Evolutionary conservation across 2,888 invertebrate genomes (phyloP).

Genomic region (Pristionchus japonicus): DNA sequence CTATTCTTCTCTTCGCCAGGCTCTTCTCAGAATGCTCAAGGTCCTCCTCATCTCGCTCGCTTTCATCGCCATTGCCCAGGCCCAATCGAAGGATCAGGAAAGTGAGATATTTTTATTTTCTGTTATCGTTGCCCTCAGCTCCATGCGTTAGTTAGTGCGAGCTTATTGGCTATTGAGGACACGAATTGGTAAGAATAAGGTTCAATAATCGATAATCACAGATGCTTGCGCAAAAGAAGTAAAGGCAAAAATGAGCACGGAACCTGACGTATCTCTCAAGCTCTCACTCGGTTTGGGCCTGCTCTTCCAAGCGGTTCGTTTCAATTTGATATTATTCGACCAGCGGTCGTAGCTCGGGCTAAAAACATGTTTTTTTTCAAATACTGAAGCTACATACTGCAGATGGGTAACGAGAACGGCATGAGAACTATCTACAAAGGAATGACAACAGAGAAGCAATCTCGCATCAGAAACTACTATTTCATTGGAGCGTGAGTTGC

Average conservation of each 20-base stretch:
- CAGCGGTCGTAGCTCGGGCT: too few relatives aligned
- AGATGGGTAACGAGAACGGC: not conserved
- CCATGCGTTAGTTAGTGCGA: too few relatives aligned
- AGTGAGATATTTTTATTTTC: not conserved
- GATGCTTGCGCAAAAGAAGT: not conserved
- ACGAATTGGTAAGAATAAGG: not conserved
- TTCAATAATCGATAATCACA: not conserved
- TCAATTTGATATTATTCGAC: too few relatives aligned
- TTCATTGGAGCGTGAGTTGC: not conserved
- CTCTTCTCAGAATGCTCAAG: not conserved
- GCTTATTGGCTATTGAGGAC: not conserved
- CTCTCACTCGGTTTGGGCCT: not conserved
- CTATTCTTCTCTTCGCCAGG: too few relatives aligned
- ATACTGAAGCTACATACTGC: not conserved
- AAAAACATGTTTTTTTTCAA: not conserved
- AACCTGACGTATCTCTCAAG: not conserved
- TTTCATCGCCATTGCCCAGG: not conserved
- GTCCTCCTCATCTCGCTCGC: not conserved
- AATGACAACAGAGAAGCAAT: not conserved
- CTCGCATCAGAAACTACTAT: not conserved
- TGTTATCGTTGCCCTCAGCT: too few relatives aligned
- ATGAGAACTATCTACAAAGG: not conserved
- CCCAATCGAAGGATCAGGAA: not conserved
- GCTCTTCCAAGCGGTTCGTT: not conserved
- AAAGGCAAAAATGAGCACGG: not conserved